phyloP scores from a whole-genome alignment of 1,140 invertebrate genomes.

The Helicorthomorpha holstii region DNA sequence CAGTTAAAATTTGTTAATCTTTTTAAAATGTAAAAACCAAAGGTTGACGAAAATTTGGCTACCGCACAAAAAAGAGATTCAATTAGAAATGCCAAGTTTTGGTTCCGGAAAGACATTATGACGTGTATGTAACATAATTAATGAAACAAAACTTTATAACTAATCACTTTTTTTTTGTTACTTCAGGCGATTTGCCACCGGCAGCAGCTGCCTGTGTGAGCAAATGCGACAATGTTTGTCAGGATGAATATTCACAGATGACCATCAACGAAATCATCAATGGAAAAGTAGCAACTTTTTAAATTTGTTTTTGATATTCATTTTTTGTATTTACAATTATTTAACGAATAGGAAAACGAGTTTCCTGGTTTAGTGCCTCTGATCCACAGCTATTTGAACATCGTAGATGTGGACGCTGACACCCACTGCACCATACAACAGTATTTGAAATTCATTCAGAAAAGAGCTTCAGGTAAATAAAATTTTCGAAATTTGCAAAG shows the following conservation, averaged over 20 bases:
- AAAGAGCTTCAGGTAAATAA: constrained; percentile 70
- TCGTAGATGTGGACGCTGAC: constrained; percentile 89
- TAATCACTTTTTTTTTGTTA: not conserved
- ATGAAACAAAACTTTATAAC: not conserved
- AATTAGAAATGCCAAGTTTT: constrained; percentile 62
- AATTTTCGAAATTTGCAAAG: no score
- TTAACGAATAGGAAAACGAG: constrained; percentile 39
- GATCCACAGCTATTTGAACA: constrained; percentile 78
- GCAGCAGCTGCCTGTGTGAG: constrained; percentile 17
- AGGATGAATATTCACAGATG: constrained; percentile 49
- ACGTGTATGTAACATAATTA: constrained; percentile 19
- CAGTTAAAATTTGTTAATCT: not conserved
- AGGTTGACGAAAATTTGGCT: constrained; percentile 97
- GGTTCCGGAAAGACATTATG: constrained; percentile 70
- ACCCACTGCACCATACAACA: constrained; percentile 92
- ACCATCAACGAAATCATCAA: constrained; percentile 94
- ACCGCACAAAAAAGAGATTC: constrained; percentile 82
- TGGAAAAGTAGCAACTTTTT: constrained; percentile 52
- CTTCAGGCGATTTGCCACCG: constrained; percentile 20
- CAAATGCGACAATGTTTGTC: constrained; percentile 10
- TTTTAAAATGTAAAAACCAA: constrained; percentile 10
- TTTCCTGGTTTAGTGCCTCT: constrained; percentile 92
- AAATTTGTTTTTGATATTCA: not conserved
- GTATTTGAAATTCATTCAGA: constrained; percentile 87
- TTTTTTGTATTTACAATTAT: constrained; percentile 2